phyloP scores from a whole-genome alignment of 2,113 vertebrate genomes.

The Neodon shergylaensis region DNA sequence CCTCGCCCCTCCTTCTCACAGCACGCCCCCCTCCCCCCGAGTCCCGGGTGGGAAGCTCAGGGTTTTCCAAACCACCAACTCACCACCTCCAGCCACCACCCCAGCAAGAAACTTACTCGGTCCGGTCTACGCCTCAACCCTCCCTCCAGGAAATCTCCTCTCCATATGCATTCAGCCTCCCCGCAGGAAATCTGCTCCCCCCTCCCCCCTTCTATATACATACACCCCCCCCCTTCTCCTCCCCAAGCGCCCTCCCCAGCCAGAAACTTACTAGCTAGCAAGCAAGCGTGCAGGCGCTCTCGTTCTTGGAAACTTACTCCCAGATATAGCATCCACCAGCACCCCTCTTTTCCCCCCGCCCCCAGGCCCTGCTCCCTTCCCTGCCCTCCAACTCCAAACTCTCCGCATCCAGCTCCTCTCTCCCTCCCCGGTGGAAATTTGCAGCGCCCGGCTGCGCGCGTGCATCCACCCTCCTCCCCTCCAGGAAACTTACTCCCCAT shows the following conservation, averaged over 20 bases:
- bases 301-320: constrained; percentile 79
- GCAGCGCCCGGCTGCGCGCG: constrained; percentile 74
- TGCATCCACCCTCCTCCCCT: constrained; percentile 80
- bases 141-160: constrained; percentile 82
- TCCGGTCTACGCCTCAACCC: constrained; percentile 78
- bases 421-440: constrained; percentile 75
- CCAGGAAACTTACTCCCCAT: constrained; percentile 82
- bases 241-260: constrained; percentile 71
- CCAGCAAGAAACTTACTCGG: constrained; percentile 80
- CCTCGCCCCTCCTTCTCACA: constrained; percentile 4
- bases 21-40: constrained; percentile 35
- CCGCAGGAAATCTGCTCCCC: constrained; percentile 81
- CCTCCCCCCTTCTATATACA: constrained; percentile 73
- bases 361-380: constrained; percentile 61
- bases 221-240: constrained; percentile 73
- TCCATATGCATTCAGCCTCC: constrained; percentile 81
- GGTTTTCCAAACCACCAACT: constrained; percentile 55
- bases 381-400: constrained; percentile 78
- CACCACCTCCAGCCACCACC: constrained; percentile 70
- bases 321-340: constrained; percentile 67
- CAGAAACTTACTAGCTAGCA: constrained; percentile 79
- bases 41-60: constrained; percentile 28
- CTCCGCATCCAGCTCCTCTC: constrained; percentile 74
- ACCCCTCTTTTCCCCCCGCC: constrained; percentile 57
- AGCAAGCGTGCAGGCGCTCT: constrained; percentile 72